Evolutionary conservation across 2,113 vertebrate species (phyloP), one percentile per base, ranked within the genome.

Genomic region (Saguinus imperator): DNA sequence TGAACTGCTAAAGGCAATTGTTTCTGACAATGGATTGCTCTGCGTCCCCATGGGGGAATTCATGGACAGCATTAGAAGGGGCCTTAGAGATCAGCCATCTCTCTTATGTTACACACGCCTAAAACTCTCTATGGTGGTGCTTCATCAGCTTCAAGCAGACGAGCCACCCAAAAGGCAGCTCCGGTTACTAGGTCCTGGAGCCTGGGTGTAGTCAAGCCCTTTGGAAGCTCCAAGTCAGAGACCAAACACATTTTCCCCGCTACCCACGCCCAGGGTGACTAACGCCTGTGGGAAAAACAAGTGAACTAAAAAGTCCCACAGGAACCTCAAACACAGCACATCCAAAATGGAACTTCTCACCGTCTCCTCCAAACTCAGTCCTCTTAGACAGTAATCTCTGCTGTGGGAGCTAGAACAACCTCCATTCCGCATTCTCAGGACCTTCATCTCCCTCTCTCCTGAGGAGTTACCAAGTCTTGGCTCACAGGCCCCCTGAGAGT

Each of bases 271-370:
- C 90, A 85, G 80, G 43, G 87, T 94, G 95, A 96, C 87, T 96
- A 89, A 95, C 10, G 8, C 79, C 91, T 82, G 27, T 11, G 90
- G 80, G 18, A 84, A 48, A 87, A 93, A 95, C 89, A 89, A 95
- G 52, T 95, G 87, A 87, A 91, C 87, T 57, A 64, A 97, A 96
- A 96, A 96, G 94, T 72, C 88, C 94, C 94, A 75, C 57, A 75
- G 58, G 81, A 91, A 81, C 70, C 81, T 89, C 82, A 88, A 64
- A 91, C 37, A 25, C 50, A 88, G 13, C 75, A 89, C 48, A 80
- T 83, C 83, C 55, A 93, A 85, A 92, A 5, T 8, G 64, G 70
- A 83, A 88, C 52, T 94, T 82, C n/a, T 89, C 72, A 14, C 35
- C 10, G 6, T 45, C 81, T 8, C 70, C 81, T 95, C 57, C 66